Conservation (phyloP, 2,113 vertebrate genomes). For the Tragelaphus scriptus region DNA sequence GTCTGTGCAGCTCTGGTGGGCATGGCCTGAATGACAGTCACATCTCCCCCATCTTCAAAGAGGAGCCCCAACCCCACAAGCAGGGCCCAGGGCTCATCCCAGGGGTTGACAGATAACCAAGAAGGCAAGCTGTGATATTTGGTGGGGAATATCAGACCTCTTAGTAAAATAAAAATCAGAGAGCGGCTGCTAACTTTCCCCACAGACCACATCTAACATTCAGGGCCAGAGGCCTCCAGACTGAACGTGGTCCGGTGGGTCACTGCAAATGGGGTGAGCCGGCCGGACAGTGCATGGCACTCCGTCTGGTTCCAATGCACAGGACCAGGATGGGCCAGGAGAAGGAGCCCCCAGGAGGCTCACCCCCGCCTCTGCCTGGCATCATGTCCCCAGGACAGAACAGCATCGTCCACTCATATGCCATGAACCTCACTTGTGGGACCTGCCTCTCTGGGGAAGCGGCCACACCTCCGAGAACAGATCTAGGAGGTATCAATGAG, state of each 20-base stretch:
- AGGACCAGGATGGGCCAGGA: neutral
- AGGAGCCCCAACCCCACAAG: neutral
- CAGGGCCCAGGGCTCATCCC: too few relatives aligned
- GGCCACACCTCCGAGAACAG: neutral
- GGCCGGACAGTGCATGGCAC: neutral
- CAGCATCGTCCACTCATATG: fast-evolving
- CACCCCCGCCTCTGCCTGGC: neutral
- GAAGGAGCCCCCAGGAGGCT: neutral
- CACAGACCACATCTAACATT: neutral
- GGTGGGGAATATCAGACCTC: too few relatives aligned
- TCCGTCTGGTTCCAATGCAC: neutral
- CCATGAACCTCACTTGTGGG: fast-evolving
- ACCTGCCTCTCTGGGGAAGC: neutral
- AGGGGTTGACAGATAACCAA: neutral
- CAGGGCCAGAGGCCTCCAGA: neutral
- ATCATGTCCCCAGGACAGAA: neutral
- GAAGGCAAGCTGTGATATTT: neutral
- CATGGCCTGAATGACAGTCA: fast-evolving
- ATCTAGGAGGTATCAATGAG: neutral
- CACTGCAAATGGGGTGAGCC: neutral
- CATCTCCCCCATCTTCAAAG: neutral
- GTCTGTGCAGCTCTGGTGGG: fast-evolving
- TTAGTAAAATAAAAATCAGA: neutral
- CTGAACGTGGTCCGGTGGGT: fast-evolving
- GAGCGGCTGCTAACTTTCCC: too few relatives aligned